Evolutionary conservation across 1,140 invertebrate species (phyloP).

Genomic region (Macrosteles quadrilineatus): DNA sequence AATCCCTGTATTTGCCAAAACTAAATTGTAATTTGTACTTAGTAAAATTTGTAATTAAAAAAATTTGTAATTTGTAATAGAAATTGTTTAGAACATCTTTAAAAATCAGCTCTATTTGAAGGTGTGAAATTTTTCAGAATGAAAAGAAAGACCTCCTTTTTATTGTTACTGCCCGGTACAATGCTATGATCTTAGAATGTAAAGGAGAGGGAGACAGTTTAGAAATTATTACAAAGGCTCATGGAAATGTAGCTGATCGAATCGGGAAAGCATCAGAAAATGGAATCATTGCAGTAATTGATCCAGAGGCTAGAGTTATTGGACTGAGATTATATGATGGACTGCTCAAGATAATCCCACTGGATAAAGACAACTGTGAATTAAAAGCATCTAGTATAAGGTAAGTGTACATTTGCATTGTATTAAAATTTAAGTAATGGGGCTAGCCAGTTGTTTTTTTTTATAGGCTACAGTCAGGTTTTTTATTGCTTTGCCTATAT

Average conservation of each 20-base stretch:
- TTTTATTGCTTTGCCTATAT: too few species aligned
- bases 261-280: conserved; percentile 90
- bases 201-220: conserved; percentile 71
- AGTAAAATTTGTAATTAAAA: too few species aligned
- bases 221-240: conserved; percentile 93
- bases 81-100: too few species aligned
- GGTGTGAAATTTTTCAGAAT: conserved; percentile 72
- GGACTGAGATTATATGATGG: conserved; percentile 96
- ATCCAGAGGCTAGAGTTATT: conserved; percentile 93
- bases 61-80: too few species aligned
- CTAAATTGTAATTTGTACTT: too few species aligned
- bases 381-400: conserved; percentile 92
- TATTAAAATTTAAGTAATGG: conserved; percentile 13
- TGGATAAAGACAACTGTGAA: conserved; percentile 91
- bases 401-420: too few species aligned
- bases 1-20: too few species aligned
- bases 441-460: too few species aligned
- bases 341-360: conserved; percentile 92
- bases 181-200: conserved; percentile 97
- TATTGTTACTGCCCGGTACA: conserved; percentile 89
- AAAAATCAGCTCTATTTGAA: too few species aligned
- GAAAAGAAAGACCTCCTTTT: conserved; percentile 94
- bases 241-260: conserved; percentile 93
- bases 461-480: too few species aligned
- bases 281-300: conserved; percentile 93